Conservation (phyloP, 2,797 vertebrate genomes). For the Rhyacichthys aspro region DNA sequence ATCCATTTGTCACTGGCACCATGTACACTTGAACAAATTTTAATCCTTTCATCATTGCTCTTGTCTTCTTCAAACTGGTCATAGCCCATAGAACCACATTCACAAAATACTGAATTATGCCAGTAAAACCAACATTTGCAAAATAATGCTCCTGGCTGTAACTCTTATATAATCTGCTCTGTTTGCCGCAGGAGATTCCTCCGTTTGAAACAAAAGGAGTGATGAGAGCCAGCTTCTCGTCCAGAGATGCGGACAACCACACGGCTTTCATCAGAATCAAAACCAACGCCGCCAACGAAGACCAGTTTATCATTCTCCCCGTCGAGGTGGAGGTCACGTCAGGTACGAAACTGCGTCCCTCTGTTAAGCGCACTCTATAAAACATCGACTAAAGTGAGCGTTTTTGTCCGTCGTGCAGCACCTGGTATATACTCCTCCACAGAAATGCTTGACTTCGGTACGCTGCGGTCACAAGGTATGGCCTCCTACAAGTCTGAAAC, state of each 20-base stretch:
- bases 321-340: constrained; percentile 99
- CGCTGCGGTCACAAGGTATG: constrained; percentile 94
- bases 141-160: too few species aligned
- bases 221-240: constrained; percentile 99
- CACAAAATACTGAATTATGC: too few species aligned
- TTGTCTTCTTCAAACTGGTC: constrained; percentile 14
- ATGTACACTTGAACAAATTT: too few species aligned
- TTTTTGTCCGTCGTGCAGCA: constrained; percentile 73
- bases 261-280: constrained; percentile 98
- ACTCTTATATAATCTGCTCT: too few species aligned
- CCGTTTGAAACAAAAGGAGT: constrained; percentile 99
- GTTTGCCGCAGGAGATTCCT: constrained; percentile 88
- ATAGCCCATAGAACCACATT: too few species aligned
- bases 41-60: neutral
- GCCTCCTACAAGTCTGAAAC: neutral
- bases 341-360: constrained; percentile 75
- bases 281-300: constrained; percentile 92
- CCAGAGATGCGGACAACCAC: constrained; percentile 98
- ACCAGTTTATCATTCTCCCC: constrained; percentile 96
- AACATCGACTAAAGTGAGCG: neutral
- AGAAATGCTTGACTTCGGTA: constrained; percentile 99
- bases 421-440: constrained; percentile 98
- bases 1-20: too few species aligned
- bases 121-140: too few species aligned
- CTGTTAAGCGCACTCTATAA: neutral